These are phyloP conservation scores for Psilopsiagon aurifrons DNA, from an alignment of 2,113 vertebrate genomes.

Conservation along the genomic window DNA sequence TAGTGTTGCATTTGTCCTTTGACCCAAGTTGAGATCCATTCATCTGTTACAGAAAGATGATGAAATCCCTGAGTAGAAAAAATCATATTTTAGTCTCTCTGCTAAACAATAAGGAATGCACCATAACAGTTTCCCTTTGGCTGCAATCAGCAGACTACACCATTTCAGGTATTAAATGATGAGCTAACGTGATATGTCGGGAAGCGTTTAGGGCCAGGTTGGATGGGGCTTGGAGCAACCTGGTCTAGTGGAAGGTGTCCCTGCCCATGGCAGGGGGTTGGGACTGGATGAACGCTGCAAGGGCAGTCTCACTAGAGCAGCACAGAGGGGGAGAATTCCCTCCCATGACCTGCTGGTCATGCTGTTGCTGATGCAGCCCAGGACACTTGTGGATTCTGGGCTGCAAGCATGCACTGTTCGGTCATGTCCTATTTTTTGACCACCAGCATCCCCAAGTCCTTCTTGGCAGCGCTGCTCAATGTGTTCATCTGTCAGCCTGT, in stretches of 20 bases:
- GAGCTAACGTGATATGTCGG: background rate
- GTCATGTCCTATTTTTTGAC: background rate
- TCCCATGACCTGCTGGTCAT: background rate
- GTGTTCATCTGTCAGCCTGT: background rate
- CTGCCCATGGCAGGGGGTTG: background rate
- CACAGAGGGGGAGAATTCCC: accelerated
- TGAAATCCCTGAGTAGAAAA: background rate
- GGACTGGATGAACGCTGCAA: background rate
- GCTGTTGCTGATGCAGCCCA: background rate
- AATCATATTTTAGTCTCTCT: background rate
- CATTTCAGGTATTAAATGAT: background rate
- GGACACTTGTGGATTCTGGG: background rate
- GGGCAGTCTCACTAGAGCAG: background rate
- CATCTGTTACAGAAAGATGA: background rate
- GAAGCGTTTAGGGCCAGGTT: background rate
- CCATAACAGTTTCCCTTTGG: background rate
- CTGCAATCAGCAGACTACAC: background rate
- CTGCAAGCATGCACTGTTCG: accelerated
- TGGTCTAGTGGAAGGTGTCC: background rate
- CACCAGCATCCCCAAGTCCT: accelerated
- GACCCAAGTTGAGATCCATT: background rate
- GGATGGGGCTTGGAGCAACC: background rate
- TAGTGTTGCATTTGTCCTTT: background rate
- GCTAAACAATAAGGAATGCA: background rate
- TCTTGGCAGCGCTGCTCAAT: background rate